Evolutionary conservation across 2,888 invertebrate species (phyloP).

Genomic region (Tuta absoluta): DNA sequence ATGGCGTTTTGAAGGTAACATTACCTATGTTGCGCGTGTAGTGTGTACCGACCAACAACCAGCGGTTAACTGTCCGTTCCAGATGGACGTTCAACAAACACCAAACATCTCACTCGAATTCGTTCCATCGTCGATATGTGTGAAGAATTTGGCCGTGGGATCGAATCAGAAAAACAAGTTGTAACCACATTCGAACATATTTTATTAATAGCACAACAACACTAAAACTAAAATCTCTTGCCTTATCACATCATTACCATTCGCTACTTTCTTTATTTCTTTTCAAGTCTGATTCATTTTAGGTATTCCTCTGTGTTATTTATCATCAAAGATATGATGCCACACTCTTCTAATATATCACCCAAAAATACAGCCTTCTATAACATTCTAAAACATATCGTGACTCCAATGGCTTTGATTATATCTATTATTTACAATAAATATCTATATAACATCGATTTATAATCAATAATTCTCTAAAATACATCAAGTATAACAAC

Average conservation of each 20-base stretch:
- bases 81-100: conserved; percentile 34
- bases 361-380: conserved; percentile 81
- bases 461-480: conserved; percentile 77
- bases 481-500: conserved; percentile 80
- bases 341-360: conserved; percentile 74
- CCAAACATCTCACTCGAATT: conserved; percentile 17
- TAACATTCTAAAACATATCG: conserved; percentile 71
- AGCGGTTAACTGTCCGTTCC: conserved; percentile 50
- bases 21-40: conserved; percentile 59
- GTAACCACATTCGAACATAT: conserved; percentile 75
- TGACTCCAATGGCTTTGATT: conserved; percentile 56
- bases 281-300: conserved; percentile 36
- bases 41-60: conserved; percentile 34
- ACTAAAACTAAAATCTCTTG: conserved; percentile 71
- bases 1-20: conserved; percentile 60
- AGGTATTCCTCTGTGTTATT: conserved; percentile 49
- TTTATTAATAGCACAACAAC: conserved; percentile 81
- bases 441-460: conserved; percentile 81
- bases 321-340: conserved; percentile 75
- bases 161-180: conserved; percentile 41
- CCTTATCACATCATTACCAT: conserved; percentile 75
- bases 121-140: conserved; percentile 8
- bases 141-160: not conserved
- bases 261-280: conserved; percentile 48
- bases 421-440: conserved; percentile 76